Evolutionary conservation across 2,113 vertebrate genomes (phyloP), one percentile per base, ranked within the genome.

Genomic region (Solea senegalensis): DNA sequence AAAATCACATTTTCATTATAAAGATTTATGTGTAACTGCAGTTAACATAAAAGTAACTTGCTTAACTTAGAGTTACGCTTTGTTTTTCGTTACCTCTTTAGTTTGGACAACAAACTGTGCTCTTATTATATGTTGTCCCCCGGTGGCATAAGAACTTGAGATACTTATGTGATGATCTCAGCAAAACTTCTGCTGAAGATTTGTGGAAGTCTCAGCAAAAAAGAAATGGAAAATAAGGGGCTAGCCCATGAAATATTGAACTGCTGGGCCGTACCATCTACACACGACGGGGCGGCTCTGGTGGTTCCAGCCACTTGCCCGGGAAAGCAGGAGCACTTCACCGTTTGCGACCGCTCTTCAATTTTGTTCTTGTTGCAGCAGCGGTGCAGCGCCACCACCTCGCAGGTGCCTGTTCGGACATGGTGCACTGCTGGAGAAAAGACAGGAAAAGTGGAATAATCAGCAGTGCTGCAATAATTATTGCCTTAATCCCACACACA

Each of bases 311-410:
- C 98, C 90, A 99, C 97, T 92, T 99, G 97, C 57, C 98, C 98
- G 0, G 98, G 97, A 72, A 99, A 98, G 88, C 98, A 99, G 92
- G 98, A 99, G 77, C 98, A 99, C 94, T 99, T 99, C 81, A 99
- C 97, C 0, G 97, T 99, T 90, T 98, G 98, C 27, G 98, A 99
- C 27, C 97, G 93, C 78, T 99, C 97, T 92, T 99, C 98, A 86
- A 99, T 99, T 91, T 97, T 98, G 93, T 99, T 99, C 94, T 97
- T 98, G 90, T 99, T 99, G 92, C 98, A 99, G 94, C 98, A 99
- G 90, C 97, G 95, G 87, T 98, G 98, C 78, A 98, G 84, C 0
- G 97, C 97, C 93, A 99, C 97, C 86, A 99, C 97, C 90, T 99
- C 98, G 34, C 98, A 99, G 72, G 96, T 99, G 75, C 98, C 98